Evolutionary conservation across 1,140 invertebrate species (phyloP).

Genomic region (Hypothenemus hampei): DNA sequence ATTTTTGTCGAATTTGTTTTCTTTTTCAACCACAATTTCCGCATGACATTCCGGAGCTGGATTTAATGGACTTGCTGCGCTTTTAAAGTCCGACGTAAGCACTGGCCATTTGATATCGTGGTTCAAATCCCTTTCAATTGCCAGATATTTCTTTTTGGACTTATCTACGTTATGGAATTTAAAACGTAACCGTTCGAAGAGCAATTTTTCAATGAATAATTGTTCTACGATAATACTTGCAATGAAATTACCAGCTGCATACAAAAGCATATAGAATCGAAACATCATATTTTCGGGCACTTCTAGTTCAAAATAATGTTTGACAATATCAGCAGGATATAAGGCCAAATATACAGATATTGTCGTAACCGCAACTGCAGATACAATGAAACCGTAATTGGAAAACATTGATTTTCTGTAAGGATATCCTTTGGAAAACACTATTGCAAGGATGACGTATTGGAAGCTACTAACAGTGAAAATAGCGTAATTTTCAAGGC

Average conservation of each 20-base stretch:
- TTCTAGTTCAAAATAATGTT: constrained; percentile 57
- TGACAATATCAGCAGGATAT: constrained; percentile 60
- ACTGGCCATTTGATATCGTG: constrained; percentile 58
- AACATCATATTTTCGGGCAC: constrained; percentile 62
- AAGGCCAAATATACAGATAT: constrained; percentile 68
- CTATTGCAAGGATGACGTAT: constrained; percentile 85
- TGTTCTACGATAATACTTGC: constrained; percentile 58
- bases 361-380: constrained; percentile 58
- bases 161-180: constrained; percentile 53
- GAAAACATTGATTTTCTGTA: constrained; percentile 79
- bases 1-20: constrained; percentile 40
- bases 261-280: constrained; percentile 55
- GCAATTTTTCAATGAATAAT: constrained; percentile 56
- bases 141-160: constrained; percentile 57
- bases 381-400: constrained; percentile 65
- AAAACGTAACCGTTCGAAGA: constrained; percentile 53
- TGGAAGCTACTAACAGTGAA: constrained; percentile 89
- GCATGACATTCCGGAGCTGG: constrained; percentile 43
- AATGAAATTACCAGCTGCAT: constrained; percentile 58
- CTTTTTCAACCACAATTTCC: constrained; percentile 46
- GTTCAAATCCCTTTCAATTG: constrained; percentile 55
- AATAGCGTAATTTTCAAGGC: constrained; percentile 79
- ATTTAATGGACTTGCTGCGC: constrained; percentile 39
- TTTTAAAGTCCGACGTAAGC: constrained; percentile 44
- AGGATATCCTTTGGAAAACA: constrained; percentile 87